Conservation (phyloP, 2,888 invertebrate species). For the Dorcus parallelipipedus region DNA sequence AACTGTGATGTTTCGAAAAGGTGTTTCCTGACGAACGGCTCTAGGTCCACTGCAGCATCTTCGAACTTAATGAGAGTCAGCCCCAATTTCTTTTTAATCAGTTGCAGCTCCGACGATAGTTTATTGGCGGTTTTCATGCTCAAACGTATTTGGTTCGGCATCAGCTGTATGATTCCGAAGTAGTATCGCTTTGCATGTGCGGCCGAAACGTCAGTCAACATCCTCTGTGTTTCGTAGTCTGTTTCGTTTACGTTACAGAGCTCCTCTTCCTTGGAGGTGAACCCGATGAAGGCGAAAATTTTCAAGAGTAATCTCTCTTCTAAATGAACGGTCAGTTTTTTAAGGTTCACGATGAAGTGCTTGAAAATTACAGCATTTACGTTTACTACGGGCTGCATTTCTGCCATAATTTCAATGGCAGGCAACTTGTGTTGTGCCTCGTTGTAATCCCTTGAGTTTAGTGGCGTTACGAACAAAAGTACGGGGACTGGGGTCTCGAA, state of each 20-base stretch:
- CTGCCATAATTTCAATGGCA: conserved; percentile 76
- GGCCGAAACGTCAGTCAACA: conserved; percentile 65
- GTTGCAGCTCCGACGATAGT: conserved; percentile 69
- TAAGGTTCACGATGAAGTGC: conserved; percentile 76
- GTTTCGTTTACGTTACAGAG: conserved; percentile 63
- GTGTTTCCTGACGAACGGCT: conserved; percentile 82
- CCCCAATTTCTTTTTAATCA: conserved; percentile 81
- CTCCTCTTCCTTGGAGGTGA: conserved; percentile 55
- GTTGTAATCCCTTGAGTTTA: conserved; percentile 50
- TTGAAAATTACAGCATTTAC: conserved; percentile 81
- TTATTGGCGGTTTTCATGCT: conserved; percentile 88
- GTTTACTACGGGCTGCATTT: conserved; percentile 67
- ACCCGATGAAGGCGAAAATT: conserved; percentile 61
- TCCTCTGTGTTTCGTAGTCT: conserved; percentile 76
- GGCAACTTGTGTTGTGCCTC: conserved; percentile 57
- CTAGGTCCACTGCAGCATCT: conserved; percentile 90
- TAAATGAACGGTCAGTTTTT: conserved; percentile 79
- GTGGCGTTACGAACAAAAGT: conserved; percentile 68
- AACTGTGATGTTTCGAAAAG: conserved; percentile 89
- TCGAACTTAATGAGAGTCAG: conserved; percentile 93
- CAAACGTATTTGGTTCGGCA: conserved; percentile 67
- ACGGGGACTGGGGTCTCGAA: conserved; percentile 82
- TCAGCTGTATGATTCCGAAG: conserved; percentile 46
- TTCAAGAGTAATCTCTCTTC: conserved; percentile 84
- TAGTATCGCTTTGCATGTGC: conserved; percentile 36